These are phyloP conservation scores for Pseudomyrmex dendroicus DNA, from an alignment of 1,140 invertebrate species.

Conservation along the genomic window DNA sequence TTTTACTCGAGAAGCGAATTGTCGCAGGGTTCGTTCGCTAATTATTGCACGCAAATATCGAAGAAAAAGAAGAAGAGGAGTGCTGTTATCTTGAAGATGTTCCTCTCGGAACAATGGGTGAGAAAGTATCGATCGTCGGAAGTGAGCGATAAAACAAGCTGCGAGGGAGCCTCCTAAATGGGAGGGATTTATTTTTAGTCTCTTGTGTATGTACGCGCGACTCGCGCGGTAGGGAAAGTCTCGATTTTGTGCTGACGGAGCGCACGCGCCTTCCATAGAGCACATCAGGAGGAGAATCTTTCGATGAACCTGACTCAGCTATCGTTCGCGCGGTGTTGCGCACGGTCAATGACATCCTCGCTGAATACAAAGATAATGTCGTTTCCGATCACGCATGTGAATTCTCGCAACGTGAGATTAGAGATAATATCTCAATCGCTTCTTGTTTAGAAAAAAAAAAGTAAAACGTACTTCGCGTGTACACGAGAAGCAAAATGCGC, in stretches of 20 bases:
- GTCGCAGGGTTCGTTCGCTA: conserved; percentile 6
- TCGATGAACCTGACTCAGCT: conserved; percentile 55
- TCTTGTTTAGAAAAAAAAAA: no score
- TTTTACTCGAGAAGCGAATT: not conserved
- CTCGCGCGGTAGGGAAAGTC: conserved; percentile 33
- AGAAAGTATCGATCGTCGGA: conserved; percentile 46
- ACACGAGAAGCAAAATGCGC: no score
- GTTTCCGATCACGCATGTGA: not conserved
- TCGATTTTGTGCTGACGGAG: conserved; percentile 44
- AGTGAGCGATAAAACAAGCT: conserved; percentile 32
- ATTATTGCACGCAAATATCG: conserved; percentile 28
- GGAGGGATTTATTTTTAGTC: conserved; percentile 48
- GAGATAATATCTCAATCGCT: no score
- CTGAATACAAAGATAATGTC: conserved; percentile 15
- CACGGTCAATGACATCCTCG: conserved; percentile 39
- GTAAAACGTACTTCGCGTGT: no score
- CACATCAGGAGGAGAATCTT: conserved; percentile 33
- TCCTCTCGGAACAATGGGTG: not conserved
- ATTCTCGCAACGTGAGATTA: not conserved
- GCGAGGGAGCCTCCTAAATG: conserved; percentile 20
- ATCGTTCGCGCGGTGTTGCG: conserved; percentile 38
- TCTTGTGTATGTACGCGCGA: not conserved
- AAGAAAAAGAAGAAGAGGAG: not conserved
- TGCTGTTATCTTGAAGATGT: conserved; percentile 25
- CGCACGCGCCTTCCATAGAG: conserved; percentile 31